Conservation (phyloP, 2,888 invertebrate species). For the Halocaridina rubra region DNA sequence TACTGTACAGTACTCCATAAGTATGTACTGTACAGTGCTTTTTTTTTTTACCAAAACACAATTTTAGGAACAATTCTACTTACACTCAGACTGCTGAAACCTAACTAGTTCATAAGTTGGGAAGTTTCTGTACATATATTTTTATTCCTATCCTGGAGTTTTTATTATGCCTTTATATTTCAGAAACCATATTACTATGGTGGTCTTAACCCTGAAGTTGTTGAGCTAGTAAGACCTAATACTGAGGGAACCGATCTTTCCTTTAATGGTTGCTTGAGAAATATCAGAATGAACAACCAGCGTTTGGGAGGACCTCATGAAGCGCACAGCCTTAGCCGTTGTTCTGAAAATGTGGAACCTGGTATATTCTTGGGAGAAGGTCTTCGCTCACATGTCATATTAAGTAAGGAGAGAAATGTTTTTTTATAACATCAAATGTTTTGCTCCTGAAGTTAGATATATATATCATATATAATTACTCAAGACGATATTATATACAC, state of each 20-base stretch:
- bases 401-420: too few species aligned
- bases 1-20: too few species aligned
- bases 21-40: too few species aligned
- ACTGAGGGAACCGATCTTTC: slow-evolving; percentile 75
- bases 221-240: slow-evolving; percentile 65
- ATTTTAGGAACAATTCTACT: too few species aligned
- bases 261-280: slow-evolving; percentile 86
- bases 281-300: slow-evolving; percentile 79
- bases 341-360: slow-evolving; percentile 81
- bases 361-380: slow-evolving; percentile 87
- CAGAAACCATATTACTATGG: slow-evolving; percentile 83
- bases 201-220: slow-evolving; percentile 75
- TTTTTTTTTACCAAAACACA: too few species aligned
- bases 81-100: too few species aligned
- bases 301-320: slow-evolving; percentile 75
- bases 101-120: too few species aligned
- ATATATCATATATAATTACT: background rate
- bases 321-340: slow-evolving; percentile 78
- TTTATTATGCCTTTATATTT: background rate
- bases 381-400: slow-evolving; percentile 38
- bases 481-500: too few species aligned
- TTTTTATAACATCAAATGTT: too few species aligned
- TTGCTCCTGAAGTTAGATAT: too few species aligned
- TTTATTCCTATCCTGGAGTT: too few species aligned
- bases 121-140: too few species aligned